phyloP scores from a whole-genome alignment of 2,888 invertebrate species.

The Hydrotaea diabolus region DNA sequence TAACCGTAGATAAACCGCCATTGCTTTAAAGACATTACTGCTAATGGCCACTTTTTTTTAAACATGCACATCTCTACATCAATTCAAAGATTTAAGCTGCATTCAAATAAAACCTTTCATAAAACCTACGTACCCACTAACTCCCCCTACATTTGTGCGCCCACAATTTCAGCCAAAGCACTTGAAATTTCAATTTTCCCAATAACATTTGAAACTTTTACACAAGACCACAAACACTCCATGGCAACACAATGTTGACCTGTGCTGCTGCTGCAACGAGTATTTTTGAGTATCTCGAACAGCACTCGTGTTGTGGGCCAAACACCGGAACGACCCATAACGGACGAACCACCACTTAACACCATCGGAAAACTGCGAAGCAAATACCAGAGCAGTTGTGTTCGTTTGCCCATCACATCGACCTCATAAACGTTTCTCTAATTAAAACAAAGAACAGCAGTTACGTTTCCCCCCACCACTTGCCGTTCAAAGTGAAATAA shows the following conservation, averaged over 20 bases:
- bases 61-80: too few species aligned
- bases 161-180: not conserved
- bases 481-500: not conserved
- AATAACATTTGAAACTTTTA: constrained; percentile 24
- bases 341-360: too few species aligned
- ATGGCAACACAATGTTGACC: not conserved
- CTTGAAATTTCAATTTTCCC: constrained; percentile 38
- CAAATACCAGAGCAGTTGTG: not conserved
- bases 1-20: too few species aligned
- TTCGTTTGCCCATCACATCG: constrained; percentile 25
- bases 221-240: too few species aligned
- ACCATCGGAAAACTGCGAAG: not conserved
- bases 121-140: too few species aligned
- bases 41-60: too few species aligned
- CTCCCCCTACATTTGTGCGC: not conserved
- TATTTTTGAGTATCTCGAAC: constrained; percentile 11
- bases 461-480: not conserved
- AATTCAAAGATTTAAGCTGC: too few species aligned
- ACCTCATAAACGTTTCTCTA: constrained; percentile 34
- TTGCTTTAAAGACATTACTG: too few species aligned
- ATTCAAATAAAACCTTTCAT: too few species aligned
- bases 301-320: not conserved
- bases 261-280: not conserved
- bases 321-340: not conserved
- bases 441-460: constrained; percentile 40